A percentile compares a stretch with the other conserved stretches of the same genome.
phyloP scores from a whole-genome alignment of 2,113 vertebrate genomes.

The Struthio camelus region DNA sequence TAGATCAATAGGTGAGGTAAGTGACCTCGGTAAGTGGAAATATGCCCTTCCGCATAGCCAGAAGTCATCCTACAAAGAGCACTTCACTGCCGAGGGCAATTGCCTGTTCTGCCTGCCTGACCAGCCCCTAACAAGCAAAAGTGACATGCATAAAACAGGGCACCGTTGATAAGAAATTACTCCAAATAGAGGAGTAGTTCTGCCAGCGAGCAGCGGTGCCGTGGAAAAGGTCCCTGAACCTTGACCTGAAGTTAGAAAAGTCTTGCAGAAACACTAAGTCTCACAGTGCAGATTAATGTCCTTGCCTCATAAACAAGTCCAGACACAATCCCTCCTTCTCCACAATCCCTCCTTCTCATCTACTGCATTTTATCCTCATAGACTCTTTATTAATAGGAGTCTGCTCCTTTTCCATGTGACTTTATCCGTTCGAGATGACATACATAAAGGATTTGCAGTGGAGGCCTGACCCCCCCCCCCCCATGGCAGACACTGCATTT shows the following conservation, averaged over 20 bases:
- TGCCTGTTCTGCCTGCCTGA: background rate
- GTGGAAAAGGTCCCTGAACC: background rate
- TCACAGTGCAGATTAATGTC: background rate
- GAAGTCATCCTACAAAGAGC: background rate
- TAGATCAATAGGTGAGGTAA: background rate
- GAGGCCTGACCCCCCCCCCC: background rate
- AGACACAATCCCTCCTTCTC: background rate
- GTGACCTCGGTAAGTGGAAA: background rate
- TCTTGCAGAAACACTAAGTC: background rate
- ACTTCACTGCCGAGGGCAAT: background rate
- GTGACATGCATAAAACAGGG: background rate
- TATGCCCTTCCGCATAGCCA: background rate
- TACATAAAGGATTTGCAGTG: background rate
- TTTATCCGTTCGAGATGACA: constrained; percentile 4
- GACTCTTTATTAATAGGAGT: background rate
- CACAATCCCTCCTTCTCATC: background rate
- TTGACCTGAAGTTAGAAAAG: background rate
- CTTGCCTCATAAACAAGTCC: background rate
- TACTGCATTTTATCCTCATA: background rate
- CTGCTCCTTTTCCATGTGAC: background rate
- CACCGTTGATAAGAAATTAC: background rate
- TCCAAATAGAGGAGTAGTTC: background rate
- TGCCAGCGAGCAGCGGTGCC: background rate
- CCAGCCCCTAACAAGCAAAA: background rate
- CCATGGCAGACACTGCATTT: background rate